These are phyloP conservation scores for Neofelis nebulosa DNA, from an alignment of 2,113 vertebrate genomes.

Conservation along the genomic window DNA sequence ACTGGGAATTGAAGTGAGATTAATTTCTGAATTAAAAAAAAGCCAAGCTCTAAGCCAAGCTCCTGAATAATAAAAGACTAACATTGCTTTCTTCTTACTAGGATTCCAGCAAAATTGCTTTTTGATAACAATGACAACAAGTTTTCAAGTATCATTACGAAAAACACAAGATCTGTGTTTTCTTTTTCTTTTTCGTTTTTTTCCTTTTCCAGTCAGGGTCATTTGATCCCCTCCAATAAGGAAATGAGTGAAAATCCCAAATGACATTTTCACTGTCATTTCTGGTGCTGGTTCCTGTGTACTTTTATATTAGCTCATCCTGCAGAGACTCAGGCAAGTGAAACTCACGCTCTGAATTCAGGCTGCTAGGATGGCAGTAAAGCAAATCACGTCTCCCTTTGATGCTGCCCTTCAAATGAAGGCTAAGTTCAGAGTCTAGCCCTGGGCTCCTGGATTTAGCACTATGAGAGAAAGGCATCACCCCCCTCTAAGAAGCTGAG, in stretches of 20 bases:
- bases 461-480: not conserved
- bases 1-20: constrained; percentile 39
- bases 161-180: not conserved
- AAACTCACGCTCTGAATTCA: constrained; percentile 8
- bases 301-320: not conserved
- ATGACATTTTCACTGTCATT: not conserved
- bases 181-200: not conserved
- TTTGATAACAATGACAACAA: not conserved
- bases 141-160: constrained; percentile 32
- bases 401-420: not conserved
- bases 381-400: not conserved
- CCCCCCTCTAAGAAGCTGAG: not conserved
- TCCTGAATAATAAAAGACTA: constrained; percentile 7
- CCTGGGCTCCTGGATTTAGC: not conserved
- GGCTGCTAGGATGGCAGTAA: not conserved
- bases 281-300: not conserved
- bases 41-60: not conserved
- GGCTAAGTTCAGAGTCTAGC: not conserved
- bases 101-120: constrained; percentile 35
- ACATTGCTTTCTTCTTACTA: constrained; percentile 22
- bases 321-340: not conserved
- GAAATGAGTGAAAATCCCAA: constrained; percentile 19
- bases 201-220: not conserved
- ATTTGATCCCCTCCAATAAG: constrained; percentile 27
- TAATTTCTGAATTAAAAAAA: constrained; percentile 19